phyloP scores from a whole-genome alignment of 2,113 vertebrate genomes.

The Camelus bactrianus region DNA sequence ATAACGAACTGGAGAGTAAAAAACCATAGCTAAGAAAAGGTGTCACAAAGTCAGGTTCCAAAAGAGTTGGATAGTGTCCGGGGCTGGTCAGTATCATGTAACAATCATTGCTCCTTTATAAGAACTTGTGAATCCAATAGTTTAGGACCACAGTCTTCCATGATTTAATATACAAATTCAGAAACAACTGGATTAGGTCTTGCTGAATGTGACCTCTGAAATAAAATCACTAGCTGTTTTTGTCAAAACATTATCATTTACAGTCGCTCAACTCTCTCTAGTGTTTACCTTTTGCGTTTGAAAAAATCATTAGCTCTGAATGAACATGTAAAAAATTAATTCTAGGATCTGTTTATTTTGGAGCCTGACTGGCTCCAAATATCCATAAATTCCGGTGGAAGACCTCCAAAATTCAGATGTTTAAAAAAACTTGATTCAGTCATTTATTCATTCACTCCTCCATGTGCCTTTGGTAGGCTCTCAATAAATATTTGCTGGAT shows the following conservation, averaged over 20 bases:
- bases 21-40: neutral
- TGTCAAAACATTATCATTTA: neutral
- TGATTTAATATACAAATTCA: neutral
- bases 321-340: neutral
- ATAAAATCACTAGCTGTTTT: neutral
- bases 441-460: neutral
- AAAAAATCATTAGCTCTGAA: neutral
- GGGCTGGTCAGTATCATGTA: neutral
- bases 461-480: neutral
- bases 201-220: neutral
- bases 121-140: neutral
- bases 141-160: neutral
- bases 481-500: neutral
- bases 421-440: neutral
- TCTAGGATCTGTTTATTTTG: neutral
- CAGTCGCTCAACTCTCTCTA: neutral
- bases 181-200: neutral
- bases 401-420: neutral
- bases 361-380: neutral
- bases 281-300: neutral
- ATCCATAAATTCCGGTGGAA: neutral
- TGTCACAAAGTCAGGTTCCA: neutral
- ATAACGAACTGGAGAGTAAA: neutral
- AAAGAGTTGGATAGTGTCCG: neutral
- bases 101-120: neutral